These are phyloP conservation scores for Hydractinia symbiolongicarpus DNA, from an alignment of 30 jellyfish, hydroid and myxozoan species.

Conservation along the genomic window DNA sequence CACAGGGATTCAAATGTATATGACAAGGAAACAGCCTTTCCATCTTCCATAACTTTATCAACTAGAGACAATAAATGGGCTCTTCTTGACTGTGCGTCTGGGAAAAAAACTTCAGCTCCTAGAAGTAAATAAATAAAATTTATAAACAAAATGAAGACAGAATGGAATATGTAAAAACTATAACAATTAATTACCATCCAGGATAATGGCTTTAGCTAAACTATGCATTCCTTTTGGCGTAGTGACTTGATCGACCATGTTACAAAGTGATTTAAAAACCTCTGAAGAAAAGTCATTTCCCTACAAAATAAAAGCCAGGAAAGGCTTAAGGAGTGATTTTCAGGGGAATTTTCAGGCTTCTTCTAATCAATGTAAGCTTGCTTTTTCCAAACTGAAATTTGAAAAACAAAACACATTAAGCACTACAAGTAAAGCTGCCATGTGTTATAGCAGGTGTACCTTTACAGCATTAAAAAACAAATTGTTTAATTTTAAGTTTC, in stretches of 20 bases:
- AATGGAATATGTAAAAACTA: neutral
- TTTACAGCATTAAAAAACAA: too few species aligned
- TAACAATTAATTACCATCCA: conserved; percentile 57
- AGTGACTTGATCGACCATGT: conserved; percentile 66
- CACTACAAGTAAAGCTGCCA: too few species aligned
- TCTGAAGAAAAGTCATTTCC: conserved; percentile 31
- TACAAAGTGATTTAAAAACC: conserved; percentile 67
- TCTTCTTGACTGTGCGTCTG: conserved; percentile 76
- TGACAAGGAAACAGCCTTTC: conserved; percentile 64
- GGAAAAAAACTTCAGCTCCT: conserved; percentile 94
- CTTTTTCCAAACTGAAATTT: too few species aligned
- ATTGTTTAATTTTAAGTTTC: too few species aligned
- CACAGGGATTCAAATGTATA: conserved; percentile 81
- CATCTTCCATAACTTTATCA: conserved; percentile 79
- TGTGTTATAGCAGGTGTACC: too few species aligned
- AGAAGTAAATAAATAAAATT: neutral
- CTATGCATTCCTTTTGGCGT: conserved; percentile 39
- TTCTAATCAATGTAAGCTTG: too few species aligned
- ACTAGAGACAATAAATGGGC: conserved; percentile 70
- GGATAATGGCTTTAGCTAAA: conserved; percentile 61
- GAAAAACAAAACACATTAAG: too few species aligned
- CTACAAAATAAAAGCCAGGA: conserved; percentile 15
- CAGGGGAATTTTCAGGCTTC: too few species aligned
- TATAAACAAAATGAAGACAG: neutral
- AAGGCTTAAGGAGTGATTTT: too few species aligned